Base-by-base conservation (phyloP, 2,888 invertebrate species). In the Epiperipatus broadwayi region DNA sequence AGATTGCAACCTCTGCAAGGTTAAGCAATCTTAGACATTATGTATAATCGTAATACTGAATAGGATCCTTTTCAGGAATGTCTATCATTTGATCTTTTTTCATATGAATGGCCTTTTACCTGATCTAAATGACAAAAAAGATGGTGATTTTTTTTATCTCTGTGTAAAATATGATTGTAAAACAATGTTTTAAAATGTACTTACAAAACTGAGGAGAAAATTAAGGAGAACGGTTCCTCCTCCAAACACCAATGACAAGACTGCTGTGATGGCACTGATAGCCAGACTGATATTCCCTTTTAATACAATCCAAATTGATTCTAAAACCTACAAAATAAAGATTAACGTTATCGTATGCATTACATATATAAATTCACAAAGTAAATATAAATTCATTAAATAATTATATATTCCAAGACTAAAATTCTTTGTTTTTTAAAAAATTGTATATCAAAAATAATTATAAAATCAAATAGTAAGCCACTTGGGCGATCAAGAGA, bases 161-260 rank as follows among this genome's bases (percentile, higher is more conserved):
- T n/a, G n/a, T n/a, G n/a, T n/a, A n/a, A n/a, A n/a, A n/a, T n/a
- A n/a, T n/a, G n/a, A n/a, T n/a, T n/a, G n/a, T 25, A 14, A 4
- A 15, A n/a, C 16, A 8, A 10, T 22, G 19, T 21, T 10, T 19
- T 20, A 30, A 21, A 34, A 16, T 16, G 43, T 46, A 57, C 64
- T 65, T 60, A 83, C 83, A 69, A 76, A 67, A 57, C 80, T 80
- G 37, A 87, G 67, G 43, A 78, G 68, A 59, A 84, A 79, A 56
- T 83, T 84, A 47, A 87, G 70, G 44, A 87, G 74, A 3, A 81
- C 81, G n/a, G 81, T 75, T 21, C 85, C 81, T 14, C 85, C 83
- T 43, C 84, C 81, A 41, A 91, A 68, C 41, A 93, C 62, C 21
- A 89, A 64, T 2, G 85, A 87, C 2, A 89, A 62, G 44, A 83